Evolutionary conservation across 2,797 vertebrate species (phyloP), one percentile per base, ranked within the genome.

Genomic region (Morus bassanus): DNA sequence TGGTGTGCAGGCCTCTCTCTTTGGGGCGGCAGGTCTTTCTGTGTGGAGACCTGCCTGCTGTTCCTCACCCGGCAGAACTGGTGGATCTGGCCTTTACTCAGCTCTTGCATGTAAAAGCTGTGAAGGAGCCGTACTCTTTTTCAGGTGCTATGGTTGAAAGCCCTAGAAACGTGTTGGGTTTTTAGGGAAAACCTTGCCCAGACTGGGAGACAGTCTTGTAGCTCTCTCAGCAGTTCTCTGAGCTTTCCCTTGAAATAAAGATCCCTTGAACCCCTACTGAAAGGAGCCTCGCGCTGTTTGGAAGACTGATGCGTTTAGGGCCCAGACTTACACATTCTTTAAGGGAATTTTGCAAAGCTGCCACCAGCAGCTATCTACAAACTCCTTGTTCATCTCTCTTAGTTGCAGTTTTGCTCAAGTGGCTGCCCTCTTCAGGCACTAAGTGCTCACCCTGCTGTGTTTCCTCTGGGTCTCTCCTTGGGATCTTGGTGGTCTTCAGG

Each of bases 281-380:
- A 64, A 37, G 45, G 30, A 79, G 21, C 33, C n/a, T 25, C 7
- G 3, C 0, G 4, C 18, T 16, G 0, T 63, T 83, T n/a, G 21
- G 10, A 80, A 64, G 56, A 22, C 39, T 15, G 31, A 6, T 48
- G 35, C 0, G 0, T 33, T 84, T 64, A 46, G 57, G 57, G 35
- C 17, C 28, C 33, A 31, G 56, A 28, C 15, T 63, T 59, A 12
- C 0, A 1, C 0, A 0, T 69, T 79, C 27, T 73, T 54, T 10
- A 41, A 77, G 16, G 14, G 28, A 80, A 48, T 46, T 74, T 56
- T 73, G 35, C 41, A 65, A 77, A 88, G 22, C 56, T 1, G 2
- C 39, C 2, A 6, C 37, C 37, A 68, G n/a, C 45, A 84, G 68
- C 48, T 53, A 9, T 33, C 37, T 92, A 8, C 8, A 9, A 6